Evolutionary conservation across 1,140 invertebrate genomes (phyloP).

Genomic region (Papilio polyxenes): DNA sequence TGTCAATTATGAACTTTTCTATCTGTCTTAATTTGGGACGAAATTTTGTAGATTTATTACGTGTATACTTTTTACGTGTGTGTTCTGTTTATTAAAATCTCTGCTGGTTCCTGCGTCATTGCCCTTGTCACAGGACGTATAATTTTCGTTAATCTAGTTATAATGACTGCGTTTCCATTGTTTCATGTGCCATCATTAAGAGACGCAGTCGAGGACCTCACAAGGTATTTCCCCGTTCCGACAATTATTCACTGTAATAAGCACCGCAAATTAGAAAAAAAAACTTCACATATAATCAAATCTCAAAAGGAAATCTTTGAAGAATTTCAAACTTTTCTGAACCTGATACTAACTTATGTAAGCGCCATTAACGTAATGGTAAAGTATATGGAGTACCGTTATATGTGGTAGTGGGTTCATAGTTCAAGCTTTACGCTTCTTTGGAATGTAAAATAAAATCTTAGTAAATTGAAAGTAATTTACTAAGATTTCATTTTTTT

Average conservation of each 20-base stretch:
- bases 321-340: not conserved
- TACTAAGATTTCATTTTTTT: too few species aligned
- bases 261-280: not conserved
- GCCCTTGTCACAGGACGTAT: not conserved
- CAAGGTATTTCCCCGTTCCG: slow-evolving; percentile 7
- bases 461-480: too few species aligned
- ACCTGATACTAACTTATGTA: too few species aligned
- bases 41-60: too few species aligned
- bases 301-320: not conserved
- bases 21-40: too few species aligned
- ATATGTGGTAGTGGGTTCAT: too few species aligned
- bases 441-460: too few species aligned
- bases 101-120: not conserved
- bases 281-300: not conserved
- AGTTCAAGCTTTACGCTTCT: too few species aligned
- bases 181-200: not conserved
- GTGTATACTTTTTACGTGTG: not conserved
- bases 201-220: not conserved
- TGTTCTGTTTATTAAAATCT: not conserved
- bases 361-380: too few species aligned
- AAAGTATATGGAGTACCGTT: too few species aligned
- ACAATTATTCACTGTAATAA: not conserved
- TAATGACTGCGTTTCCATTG: slow-evolving; percentile 12
- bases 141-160: slow-evolving; percentile 24
- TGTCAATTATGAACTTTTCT: too few species aligned